Percentiles rank a stretch among this genome's conserved stretches.
phyloP scores from a whole-genome alignment of 2,113 vertebrate genomes.

The Nesoenas mayeri region DNA sequence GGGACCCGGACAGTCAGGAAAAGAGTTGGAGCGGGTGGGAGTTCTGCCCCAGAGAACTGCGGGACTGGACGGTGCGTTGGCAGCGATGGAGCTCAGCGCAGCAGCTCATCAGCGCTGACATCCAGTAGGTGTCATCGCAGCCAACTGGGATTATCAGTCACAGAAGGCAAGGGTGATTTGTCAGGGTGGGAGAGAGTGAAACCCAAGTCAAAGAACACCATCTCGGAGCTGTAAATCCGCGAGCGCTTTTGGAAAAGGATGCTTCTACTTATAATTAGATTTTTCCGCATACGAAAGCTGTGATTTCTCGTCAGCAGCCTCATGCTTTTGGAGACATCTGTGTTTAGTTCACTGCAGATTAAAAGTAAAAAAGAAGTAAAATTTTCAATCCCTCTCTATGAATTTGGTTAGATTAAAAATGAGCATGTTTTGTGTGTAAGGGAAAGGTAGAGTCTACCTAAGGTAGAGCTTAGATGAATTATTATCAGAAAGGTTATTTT shows the following conservation, averaged over 20 bases:
- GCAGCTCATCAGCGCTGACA: not conserved
- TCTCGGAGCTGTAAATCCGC: not conserved
- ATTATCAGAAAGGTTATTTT: constrained; percentile 42
- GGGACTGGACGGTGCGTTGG: not conserved
- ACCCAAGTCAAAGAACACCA: not conserved
- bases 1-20: not conserved
- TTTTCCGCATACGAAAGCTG: not conserved
- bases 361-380: not conserved
- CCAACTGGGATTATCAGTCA: not conserved
- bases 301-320: not conserved
- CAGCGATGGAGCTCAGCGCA: not conserved
- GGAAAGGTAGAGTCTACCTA: not conserved
- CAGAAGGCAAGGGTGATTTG: constrained; percentile 15
- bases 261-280: not conserved
- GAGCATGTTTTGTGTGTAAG: not conserved
- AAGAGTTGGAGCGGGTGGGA: not conserved
- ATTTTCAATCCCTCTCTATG: not conserved
- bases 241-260: not conserved
- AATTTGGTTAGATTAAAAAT: constrained; percentile 51
- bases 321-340: constrained; percentile 19
- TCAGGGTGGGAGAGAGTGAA: not conserved
- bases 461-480: constrained; percentile 9
- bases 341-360: constrained; percentile 36
- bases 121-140: constrained; percentile 27
- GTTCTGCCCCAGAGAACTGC: not conserved